Percentiles rank a stretch among this genome's conserved stretches.
Conservation (phyloP, 2,113 vertebrate species). For the Rutilus rutilus region DNA sequence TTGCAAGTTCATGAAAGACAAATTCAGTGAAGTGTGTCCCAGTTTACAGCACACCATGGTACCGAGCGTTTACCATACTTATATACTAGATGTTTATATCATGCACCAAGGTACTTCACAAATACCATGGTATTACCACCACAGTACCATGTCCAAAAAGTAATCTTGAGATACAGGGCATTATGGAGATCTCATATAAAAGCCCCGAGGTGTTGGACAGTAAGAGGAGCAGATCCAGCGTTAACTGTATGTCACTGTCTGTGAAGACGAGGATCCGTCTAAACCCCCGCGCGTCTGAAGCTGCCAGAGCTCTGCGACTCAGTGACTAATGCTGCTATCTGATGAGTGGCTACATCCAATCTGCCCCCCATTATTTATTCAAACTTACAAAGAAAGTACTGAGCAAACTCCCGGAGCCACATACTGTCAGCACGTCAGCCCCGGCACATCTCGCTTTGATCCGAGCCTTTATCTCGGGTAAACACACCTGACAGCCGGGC, state of each 20-base stretch:
- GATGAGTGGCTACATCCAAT: background rate
- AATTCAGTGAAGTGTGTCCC: too few species aligned
- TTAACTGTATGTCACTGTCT: background rate
- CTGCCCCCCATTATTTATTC: slow-evolving; percentile 11
- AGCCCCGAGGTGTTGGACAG: background rate
- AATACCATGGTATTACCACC: background rate
- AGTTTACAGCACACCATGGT: too few species aligned
- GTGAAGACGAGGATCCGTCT: background rate
- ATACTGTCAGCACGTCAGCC: slow-evolving; percentile 23
- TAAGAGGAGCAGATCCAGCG: background rate
- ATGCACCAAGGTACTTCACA: too few species aligned
- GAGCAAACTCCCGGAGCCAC: slow-evolving; percentile 6
- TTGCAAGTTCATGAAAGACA: too few species aligned
- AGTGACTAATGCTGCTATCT: background rate
- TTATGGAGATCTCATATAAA: background rate
- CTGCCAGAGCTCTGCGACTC: background rate
- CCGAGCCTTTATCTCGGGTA: slow-evolving; percentile 37
- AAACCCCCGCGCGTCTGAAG: background rate
- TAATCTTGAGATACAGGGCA: background rate
- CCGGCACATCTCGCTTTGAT: slow-evolving; percentile 27
- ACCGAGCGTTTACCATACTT: too few species aligned
- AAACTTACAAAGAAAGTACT: slow-evolving; percentile 7
- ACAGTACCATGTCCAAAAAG: background rate
- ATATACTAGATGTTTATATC: too few species aligned
- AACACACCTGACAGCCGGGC: slow-evolving; percentile 25